Base-by-base conservation (phyloP, 2,888 invertebrate genomes). In the Leptopilina drosophilae region DNA sequence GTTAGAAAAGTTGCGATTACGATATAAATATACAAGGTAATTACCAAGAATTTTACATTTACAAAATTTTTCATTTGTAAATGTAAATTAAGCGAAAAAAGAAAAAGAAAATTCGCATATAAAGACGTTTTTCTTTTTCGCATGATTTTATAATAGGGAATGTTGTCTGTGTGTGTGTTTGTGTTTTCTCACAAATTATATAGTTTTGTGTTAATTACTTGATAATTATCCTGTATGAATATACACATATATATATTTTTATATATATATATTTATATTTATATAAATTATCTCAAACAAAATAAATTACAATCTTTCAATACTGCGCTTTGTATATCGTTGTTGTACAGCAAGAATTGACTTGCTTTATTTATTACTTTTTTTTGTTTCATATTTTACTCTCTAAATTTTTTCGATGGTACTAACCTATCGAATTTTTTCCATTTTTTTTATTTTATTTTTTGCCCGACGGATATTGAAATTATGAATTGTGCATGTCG, bases 261-360 rank as follows among this genome's bases (percentile, higher is more conserved):
- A 2, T 49, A 73, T 78, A 49, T 78, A 65, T 76, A 59, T 80
- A 62, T 77, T 46, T 78, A 62, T 79, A 81, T 82, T 79, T 82
- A 85, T 82, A 87, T 87, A 85, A 85, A 83, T 86, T 87, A 87
- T 85, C 83, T 84, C 85, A 87, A 87, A 86, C 85, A 90, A 90
- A 91, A 91, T 91, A 91, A 91, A 91, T 90, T 90, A 90, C 88
- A 89, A 87, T 89, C 89, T 88, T 83, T 89, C 89, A 90, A 90
- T 91, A 91, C 91, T 90, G 90, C 88, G 87, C 84, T 89, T 89
- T 88, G 87, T 89, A 87, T 90, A 86, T 89, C 85, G 83, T 87
- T 83, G 82, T 83, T 83, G 69, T 56, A 83, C 83, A 86, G 86
- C 87, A 88, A 87, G 88, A 85, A 81, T 85, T 87, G 80, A 85